Percentiles rank a stretch among this genome's conserved stretches.
Evolutionary conservation across 2,113 vertebrate genomes (phyloP).

Genomic region (Gymnarchus niloticus): DNA sequence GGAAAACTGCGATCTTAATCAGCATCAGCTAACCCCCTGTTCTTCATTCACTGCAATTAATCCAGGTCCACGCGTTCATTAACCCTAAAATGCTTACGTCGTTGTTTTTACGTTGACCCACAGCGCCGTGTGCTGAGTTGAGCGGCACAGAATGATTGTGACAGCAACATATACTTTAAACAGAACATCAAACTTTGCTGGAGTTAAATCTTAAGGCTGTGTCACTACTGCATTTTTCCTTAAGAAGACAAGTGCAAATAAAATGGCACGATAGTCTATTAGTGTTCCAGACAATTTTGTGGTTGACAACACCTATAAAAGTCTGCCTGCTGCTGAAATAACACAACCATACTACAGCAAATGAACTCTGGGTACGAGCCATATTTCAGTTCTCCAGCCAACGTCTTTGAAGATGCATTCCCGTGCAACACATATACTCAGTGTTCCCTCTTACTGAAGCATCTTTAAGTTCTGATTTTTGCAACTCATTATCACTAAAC

Average conservation of each 20-base stretch:
- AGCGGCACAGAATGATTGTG: background rate
- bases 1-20: slow-evolving; percentile 21
- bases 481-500: too few relatives aligned
- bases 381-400: background rate
- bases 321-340: background rate
- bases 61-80: slow-evolving; percentile 12
- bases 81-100: slow-evolving; percentile 20
- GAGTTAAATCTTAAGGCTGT: background rate
- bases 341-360: background rate
- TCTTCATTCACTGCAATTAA: slow-evolving; percentile 24
- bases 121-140: background rate
- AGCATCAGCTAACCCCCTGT: background rate
- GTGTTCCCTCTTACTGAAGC: background rate
- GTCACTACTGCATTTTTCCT: background rate
- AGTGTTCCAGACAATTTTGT: background rate
- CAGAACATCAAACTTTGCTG: background rate
- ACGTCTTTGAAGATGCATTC: background rate
- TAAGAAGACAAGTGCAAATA: background rate
- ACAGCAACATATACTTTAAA: background rate
- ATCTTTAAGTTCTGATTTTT: too few relatives aligned
- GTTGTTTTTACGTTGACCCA: slow-evolving; percentile 6
- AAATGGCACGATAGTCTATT: background rate
- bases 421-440: background rate
- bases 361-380: background rate
- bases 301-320: background rate